phyloP scores from a whole-genome alignment of 2,888 invertebrate genomes.

The Piscicola geometra region DNA sequence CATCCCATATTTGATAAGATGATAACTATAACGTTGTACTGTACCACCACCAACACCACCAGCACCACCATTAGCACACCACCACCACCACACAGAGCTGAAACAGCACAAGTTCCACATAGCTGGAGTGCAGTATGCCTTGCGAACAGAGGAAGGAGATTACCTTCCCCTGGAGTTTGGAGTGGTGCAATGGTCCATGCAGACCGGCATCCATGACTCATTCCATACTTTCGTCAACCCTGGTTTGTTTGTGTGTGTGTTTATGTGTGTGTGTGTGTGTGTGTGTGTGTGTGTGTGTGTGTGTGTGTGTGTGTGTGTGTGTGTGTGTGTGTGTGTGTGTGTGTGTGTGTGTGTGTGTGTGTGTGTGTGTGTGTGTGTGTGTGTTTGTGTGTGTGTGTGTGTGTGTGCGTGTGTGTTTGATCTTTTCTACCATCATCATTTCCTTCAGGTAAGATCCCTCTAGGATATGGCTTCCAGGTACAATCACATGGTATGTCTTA shows the following conservation, averaged over 20 bases:
- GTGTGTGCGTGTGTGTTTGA: too few relatives aligned
- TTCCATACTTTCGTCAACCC: background rate
- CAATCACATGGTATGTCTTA: background rate
- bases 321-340: background rate
- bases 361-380: background rate
- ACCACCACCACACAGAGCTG: background rate
- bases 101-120: background rate
- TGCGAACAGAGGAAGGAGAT: background rate
- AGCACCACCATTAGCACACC: too few relatives aligned
- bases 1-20: too few relatives aligned
- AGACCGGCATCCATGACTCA: background rate
- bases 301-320: background rate
- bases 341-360: background rate
- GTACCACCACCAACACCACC: too few relatives aligned
- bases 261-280: background rate
- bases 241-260: background rate
- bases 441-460: background rate
- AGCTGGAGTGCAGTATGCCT: background rate
- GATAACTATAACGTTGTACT: too few relatives aligned
- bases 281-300: constrained; percentile 2
- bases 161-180: constrained; percentile 1
- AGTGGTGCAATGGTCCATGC: background rate
- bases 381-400: too few relatives aligned
- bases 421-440: background rate
- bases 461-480: constrained; percentile 1